phyloP scores from a whole-genome alignment of 1,140 invertebrate species.

The Camponotus floridanus region DNA sequence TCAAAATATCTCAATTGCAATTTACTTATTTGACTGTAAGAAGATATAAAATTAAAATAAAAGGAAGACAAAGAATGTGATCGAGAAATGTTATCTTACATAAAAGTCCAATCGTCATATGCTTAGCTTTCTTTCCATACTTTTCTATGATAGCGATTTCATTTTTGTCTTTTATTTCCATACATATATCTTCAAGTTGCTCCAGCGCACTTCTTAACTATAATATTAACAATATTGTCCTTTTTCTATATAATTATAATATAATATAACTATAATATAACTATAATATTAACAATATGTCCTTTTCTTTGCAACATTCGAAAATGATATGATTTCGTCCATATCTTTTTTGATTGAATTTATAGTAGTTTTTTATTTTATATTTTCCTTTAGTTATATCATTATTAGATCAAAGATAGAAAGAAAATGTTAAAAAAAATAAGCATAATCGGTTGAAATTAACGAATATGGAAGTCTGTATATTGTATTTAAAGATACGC shows the following conservation, averaged over 20 bases:
- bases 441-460: no score
- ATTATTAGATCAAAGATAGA: background rate
- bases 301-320: background rate
- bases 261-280: no score
- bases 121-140: background rate
- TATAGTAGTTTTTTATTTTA: background rate
- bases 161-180: background rate
- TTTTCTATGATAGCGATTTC: conserved; percentile 18
- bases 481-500: background rate
- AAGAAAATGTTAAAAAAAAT: background rate
- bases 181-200: background rate
- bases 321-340: background rate
- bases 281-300: background rate
- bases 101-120: background rate
- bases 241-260: no score
- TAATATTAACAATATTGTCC: background rate
- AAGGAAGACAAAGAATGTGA: no score
- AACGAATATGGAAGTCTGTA: no score
- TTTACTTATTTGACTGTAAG: background rate
- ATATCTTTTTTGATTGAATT: background rate
- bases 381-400: background rate
- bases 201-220: background rate
- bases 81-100: background rate
- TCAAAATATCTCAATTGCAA: no score
- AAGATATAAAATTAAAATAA: background rate